A percentile compares a stretch with the other conserved stretches of the same genome.
These are phyloP conservation scores for Drosophila acutilabella DNA, from an alignment of 2,888 invertebrate genomes.

Conservation along the genomic window DNA sequence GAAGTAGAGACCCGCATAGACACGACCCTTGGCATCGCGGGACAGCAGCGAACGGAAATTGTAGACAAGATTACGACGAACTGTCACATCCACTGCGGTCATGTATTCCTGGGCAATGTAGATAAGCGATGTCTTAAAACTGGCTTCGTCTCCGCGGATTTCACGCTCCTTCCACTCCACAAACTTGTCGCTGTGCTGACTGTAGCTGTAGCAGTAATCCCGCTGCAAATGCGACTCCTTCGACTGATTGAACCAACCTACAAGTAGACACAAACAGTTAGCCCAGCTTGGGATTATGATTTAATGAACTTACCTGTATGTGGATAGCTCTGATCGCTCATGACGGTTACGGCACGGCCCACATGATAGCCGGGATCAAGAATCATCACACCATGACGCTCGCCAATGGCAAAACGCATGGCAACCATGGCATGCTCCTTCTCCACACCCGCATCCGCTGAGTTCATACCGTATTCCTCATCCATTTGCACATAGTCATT, in stretches of 20 bases:
- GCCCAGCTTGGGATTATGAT: background rate
- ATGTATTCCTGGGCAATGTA: slow-evolving; percentile 92
- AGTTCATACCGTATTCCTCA: slow-evolving; percentile 86
- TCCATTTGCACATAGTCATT: slow-evolving; percentile 87
- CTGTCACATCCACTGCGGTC: slow-evolving; percentile 93
- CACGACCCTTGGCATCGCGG: slow-evolving; percentile 93
- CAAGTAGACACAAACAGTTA: background rate
- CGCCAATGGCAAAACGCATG: slow-evolving; percentile 90
- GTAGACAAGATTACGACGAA: slow-evolving; percentile 95
- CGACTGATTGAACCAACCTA: slow-evolving; percentile 93
- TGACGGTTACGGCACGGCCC: slow-evolving; percentile 93
- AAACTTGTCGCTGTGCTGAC: slow-evolving; percentile 89
- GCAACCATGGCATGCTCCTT: slow-evolving; percentile 95
- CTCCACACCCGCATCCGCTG: slow-evolving; percentile 87
- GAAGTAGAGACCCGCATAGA: slow-evolving; percentile 94
- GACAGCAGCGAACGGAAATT: slow-evolving; percentile 91
- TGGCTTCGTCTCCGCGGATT: slow-evolving; percentile 88
- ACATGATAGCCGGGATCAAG: slow-evolving; percentile 97
- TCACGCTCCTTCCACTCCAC: slow-evolving; percentile 94
- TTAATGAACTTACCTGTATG: slow-evolving; percentile 87
- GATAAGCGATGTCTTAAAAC: slow-evolving; percentile 90
- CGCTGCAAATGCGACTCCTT: slow-evolving; percentile 91
- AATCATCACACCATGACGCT: slow-evolving; percentile 91
- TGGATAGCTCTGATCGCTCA: slow-evolving; percentile 93
- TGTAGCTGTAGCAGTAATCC: slow-evolving; percentile 93